Conservation (phyloP, 2,888 invertebrate genomes). For the Drosophila gaucha region DNA sequence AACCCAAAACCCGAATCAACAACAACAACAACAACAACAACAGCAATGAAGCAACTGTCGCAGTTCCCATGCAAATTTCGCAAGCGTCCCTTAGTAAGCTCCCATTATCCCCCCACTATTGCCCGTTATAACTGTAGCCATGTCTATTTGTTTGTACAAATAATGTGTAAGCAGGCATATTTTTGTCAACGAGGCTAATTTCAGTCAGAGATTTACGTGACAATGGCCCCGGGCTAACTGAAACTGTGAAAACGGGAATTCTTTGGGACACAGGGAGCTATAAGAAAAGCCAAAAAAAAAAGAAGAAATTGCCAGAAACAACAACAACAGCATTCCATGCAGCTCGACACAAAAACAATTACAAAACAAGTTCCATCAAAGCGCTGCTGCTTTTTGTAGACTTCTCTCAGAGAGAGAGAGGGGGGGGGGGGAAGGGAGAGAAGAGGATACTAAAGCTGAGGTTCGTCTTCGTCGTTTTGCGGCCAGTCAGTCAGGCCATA, state of each 20-base stretch:
- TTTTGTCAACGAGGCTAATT: slow-evolving; percentile 81
- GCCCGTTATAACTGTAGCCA: slow-evolving; percentile 50
- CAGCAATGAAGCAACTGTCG: slow-evolving; percentile 58
- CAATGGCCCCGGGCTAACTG: slow-evolving; percentile 58
- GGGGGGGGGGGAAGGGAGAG: neutral
- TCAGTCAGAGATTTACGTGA: slow-evolving; percentile 80
- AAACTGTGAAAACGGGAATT: slow-evolving; percentile 14
- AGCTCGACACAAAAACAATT: slow-evolving; percentile 71
- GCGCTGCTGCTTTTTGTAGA: slow-evolving; percentile 39
- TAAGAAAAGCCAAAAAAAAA: slow-evolving; percentile 35
- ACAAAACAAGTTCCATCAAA: slow-evolving; percentile 71
- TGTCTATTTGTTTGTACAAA: slow-evolving; percentile 76
- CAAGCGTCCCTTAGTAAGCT: slow-evolving; percentile 23
- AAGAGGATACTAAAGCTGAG: slow-evolving; percentile 21
- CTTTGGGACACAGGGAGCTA: slow-evolving; percentile 10
- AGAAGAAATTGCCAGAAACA: slow-evolving; percentile 23
- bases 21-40: slow-evolving; percentile 33
- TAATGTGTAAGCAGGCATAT: slow-evolving; percentile 81
- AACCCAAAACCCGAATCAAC: slow-evolving; percentile 19
- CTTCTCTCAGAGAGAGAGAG: slow-evolving; percentile 7
- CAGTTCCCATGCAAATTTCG: slow-evolving; percentile 75
- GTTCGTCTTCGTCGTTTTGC: slow-evolving; percentile 68
- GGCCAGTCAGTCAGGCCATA: slow-evolving; percentile 72
- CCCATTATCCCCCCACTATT: neutral
- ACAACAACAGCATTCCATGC: slow-evolving; percentile 24